Evolutionary conservation across 1,140 invertebrate genomes (phyloP), one percentile per base, ranked within the genome.

Genomic region (Pseudomyrmex gracilis): DNA sequence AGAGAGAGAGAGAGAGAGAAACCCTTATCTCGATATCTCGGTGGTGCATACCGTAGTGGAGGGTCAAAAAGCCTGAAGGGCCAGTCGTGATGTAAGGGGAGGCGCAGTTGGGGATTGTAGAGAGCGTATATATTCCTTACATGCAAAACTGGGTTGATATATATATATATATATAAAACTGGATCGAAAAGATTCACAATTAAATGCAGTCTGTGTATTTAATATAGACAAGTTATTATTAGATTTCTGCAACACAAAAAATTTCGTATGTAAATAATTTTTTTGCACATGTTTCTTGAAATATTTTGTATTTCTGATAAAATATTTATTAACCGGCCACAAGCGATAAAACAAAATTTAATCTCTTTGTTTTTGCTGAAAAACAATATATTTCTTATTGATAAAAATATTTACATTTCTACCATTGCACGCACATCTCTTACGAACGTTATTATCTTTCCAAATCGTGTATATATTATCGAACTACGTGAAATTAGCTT

Each of bases 11-110:
- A 71, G 76, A 61, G 61, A 71, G 82, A 61, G 66, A 55, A 63
- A 84, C 82, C 78, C 84, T 89, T 88, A 88, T 89, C 87, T 88
- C 61, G 84, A 84, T 89, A 84, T 58, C 53, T 34, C 34, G 34
- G 70, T 55, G 60, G 85, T 68, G 60, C 49, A 67, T 34, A 34
- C 34, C 34, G 34, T 34, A 34, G 34, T 34, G 61, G 85, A 60
- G 77, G 86, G 82, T 85, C 73, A 89, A 89, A 85, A 85, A 85
- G 84, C 87, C 78, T 83, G 53, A 83, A 89, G 78, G 71, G 83
- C 77, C 82, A 68, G 83, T 80, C 61, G 82, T 80, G 73, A 58
- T 77, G 68, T 70, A 64, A 83, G 66, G 70, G 53, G 49, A 63
- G 53, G 43, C 47, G 13, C 22, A 55, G 22, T 43, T 49, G 53